A percentile compares a stretch with the other conserved stretches of the same genome.
These are phyloP conservation scores for Dipodomys stephensi DNA, from an alignment of 2,113 vertebrate species.

Conservation along the genomic window DNA sequence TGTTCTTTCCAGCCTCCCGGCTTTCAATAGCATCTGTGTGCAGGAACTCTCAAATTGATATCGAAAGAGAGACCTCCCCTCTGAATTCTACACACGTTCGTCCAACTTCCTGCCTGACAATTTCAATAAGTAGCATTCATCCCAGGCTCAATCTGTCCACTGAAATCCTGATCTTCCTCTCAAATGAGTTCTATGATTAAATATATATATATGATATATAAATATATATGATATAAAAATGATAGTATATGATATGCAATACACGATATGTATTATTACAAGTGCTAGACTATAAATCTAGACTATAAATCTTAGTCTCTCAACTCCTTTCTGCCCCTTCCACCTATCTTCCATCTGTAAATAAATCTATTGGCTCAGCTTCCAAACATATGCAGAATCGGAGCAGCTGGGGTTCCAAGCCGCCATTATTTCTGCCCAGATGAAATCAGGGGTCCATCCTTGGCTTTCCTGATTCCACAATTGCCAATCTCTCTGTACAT, in stretches of 20 bases:
- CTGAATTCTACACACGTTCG: neutral
- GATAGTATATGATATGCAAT: no score
- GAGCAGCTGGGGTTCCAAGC: neutral
- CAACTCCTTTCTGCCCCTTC: neutral
- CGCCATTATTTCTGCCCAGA: neutral
- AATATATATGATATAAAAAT: no score
- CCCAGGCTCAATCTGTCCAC: neutral
- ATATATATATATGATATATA: no score
- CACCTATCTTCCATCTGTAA: neutral
- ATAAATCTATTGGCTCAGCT: neutral
- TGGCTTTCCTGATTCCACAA: neutral
- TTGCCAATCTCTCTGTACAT: neutral
- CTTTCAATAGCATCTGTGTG: neutral
- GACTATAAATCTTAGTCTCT: neutral
- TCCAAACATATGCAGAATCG: neutral
- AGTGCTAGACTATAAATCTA: neutral
- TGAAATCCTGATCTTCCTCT: neutral
- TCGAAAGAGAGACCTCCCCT: neutral
- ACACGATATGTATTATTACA: neutral
- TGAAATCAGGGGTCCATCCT: neutral
- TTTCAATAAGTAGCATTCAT: neutral
- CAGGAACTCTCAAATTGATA: neutral
- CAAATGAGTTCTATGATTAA: no score
- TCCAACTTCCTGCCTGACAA: neutral
- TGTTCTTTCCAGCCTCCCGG: neutral